These are phyloP conservation scores for Acipenser oxyrinchus DNA, from an alignment of 2,797 vertebrate species.

Conservation along the genomic window DNA sequence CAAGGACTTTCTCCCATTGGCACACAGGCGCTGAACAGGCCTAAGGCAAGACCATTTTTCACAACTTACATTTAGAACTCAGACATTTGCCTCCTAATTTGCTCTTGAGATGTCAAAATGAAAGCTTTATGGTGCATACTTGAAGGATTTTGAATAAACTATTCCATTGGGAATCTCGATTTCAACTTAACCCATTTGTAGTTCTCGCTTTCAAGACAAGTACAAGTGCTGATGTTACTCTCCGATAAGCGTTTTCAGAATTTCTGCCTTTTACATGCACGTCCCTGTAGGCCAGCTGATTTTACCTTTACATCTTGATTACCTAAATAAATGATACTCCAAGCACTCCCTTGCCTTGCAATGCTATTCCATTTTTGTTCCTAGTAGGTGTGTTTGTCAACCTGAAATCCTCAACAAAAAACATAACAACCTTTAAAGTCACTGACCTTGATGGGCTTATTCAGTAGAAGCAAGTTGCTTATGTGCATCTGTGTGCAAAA, in stretches of 20 bases:
- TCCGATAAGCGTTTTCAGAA: no score
- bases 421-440: slow-evolving; percentile 32
- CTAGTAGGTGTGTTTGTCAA: slow-evolving; percentile 22
- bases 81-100: slow-evolving; percentile 40
- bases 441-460: slow-evolving; percentile 41
- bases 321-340: no score
- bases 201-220: no score
- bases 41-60: slow-evolving; percentile 24
- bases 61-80: slow-evolving; percentile 19
- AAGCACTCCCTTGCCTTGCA: slow-evolving; percentile 4
- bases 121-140: not conserved
- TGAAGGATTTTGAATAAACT: not conserved
- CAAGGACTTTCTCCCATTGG: slow-evolving; percentile 34
- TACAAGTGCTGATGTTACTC: no score
- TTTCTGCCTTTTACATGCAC: no score
- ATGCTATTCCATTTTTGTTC: slow-evolving; percentile 15
- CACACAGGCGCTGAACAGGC: slow-evolving; percentile 27
- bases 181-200: no score
- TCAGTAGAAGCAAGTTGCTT: slow-evolving; percentile 31
- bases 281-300: no score
- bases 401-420: slow-evolving; percentile 18
- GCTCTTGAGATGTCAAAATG: slow-evolving; percentile 16
- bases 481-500: slow-evolving; percentile 40
- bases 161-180: not conserved
- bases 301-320: no score